Base-by-base conservation (phyloP, 2,113 vertebrate genomes). In the Lepus americanus region DNA sequence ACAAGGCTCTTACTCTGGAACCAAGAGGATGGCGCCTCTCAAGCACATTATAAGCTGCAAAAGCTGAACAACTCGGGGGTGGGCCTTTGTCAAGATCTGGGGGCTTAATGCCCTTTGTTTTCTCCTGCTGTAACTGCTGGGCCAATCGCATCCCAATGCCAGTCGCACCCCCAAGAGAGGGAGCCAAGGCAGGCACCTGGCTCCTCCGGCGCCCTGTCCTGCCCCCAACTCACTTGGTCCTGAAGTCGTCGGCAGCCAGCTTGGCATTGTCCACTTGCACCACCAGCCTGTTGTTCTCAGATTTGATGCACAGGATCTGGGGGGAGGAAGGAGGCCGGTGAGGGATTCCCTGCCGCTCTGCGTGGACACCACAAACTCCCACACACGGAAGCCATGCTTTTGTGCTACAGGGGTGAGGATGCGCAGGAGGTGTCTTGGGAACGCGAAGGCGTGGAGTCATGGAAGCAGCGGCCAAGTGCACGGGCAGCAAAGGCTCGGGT, bases 221-320 rank as follows among this genome's bases (percentile, higher is more conserved):
- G 59, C n/a, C 83, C 44, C 70, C 94, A 25, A 64, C 98, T 98
- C 98, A 99, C 99, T 99, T 99, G 44, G 98, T 95, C 61, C 98
- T 98, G 92, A 99, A 99, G 97, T 99, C 99, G 0, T 99, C 98
- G 9, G 97, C 97, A 9, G 99, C 98, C 95, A 99, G 87, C n/a
- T 96, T 97, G 95, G 97, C 97, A 84, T 98, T 99, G 69, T 99
- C 98, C 3, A 98, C 94, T 33, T 98, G 98, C 92, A 99, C 94
- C 0, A 95, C 87, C 91, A 99, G 36, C 44, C 95, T 90, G 23
- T 98, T 97, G 12, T 99, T 99, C 72, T 98, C 98, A 89, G 97
- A 97, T 67, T 76, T 92, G 53, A 76, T 96, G 9, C 84, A 97
- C 19, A 96, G 53, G 73, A 99, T 98, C 99, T 99, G 93, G 74